Base-by-base conservation (phyloP, 2,113 vertebrate species). In the Oxygymnocypris stewartii region DNA sequence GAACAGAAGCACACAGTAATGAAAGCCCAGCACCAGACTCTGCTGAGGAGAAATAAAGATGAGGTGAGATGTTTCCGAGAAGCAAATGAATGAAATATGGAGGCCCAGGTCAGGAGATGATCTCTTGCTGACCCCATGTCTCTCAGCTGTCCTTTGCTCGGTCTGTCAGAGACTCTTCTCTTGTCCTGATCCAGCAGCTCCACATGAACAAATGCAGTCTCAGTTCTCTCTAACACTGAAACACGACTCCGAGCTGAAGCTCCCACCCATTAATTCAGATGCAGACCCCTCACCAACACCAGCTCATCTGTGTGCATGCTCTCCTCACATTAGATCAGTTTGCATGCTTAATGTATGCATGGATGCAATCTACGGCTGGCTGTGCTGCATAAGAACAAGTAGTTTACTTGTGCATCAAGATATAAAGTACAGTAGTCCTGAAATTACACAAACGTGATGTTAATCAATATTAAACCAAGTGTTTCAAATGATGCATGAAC, bases 201-300 rank as follows among this genome's bases (percentile, higher is more conserved):
- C 88, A 88, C 86, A 79, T 91, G 90, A 92, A 93, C 94, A 94
- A 94, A 95, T 93, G 90, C 94, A 90, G 94, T 92, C 93, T 94
- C 90, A 94, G 94, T 94, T 90, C 84, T 23, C 85, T 90, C 91
- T 84, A 87, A 82, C 91, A 63, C 89, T 94, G 93, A 93, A 94
- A 95, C 85, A 88, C 23, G 93, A 94, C 92, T 91, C 94, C 37
- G 44, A 47, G 47, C 47, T 49, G 47, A 1, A 23, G 75, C 88
- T 89, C 89, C 84, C 91, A 80, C 88, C 79, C 28, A 31, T 31
- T 31, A 47, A 87, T 80, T 84, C 86, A 35, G 63, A 79, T 76
- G 61, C 35, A 84, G 28, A 31, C 28, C 28, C 28, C 28, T 31
- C 28, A 31, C 28, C 28, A 73, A 79, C 61, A 63, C 2, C 54